Conservation (phyloP, 2,797 vertebrate species). For the Gallirallus australis region DNA sequence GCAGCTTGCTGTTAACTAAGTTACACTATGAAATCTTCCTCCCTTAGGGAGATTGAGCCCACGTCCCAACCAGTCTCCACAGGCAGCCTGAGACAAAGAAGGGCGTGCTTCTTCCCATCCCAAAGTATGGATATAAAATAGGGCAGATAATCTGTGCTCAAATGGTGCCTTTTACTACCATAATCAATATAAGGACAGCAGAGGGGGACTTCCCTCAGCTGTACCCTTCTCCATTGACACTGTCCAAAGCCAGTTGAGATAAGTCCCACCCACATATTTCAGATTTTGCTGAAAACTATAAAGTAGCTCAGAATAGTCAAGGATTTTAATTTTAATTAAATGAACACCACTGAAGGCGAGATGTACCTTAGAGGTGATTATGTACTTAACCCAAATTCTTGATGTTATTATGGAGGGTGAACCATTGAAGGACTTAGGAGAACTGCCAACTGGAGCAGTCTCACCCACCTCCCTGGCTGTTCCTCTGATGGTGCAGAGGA, state of each 20-base stretch:
- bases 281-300: rapidly evolving
- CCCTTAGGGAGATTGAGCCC: neutral
- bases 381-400: neutral
- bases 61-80: rapidly evolving
- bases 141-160: neutral
- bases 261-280: neutral
- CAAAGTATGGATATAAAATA: neutral
- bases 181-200: neutral
- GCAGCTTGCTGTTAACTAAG: neutral
- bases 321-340: neutral
- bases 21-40: neutral
- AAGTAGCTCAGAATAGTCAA: neutral
- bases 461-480: neutral
- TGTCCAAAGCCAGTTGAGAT: neutral
- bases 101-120: neutral
- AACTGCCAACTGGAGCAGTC: neutral
- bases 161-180: neutral
- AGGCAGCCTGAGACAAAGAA: neutral
- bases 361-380: neutral
- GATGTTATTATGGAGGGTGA: neutral
- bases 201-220: neutral
- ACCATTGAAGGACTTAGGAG: rapidly evolving
- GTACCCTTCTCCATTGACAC: neutral
- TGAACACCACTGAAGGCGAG: neutral
- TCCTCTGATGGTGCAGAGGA: neutral